Evolutionary conservation across 2,113 vertebrate species (phyloP).

Genomic region (Leucoraja erinaceus): DNA sequence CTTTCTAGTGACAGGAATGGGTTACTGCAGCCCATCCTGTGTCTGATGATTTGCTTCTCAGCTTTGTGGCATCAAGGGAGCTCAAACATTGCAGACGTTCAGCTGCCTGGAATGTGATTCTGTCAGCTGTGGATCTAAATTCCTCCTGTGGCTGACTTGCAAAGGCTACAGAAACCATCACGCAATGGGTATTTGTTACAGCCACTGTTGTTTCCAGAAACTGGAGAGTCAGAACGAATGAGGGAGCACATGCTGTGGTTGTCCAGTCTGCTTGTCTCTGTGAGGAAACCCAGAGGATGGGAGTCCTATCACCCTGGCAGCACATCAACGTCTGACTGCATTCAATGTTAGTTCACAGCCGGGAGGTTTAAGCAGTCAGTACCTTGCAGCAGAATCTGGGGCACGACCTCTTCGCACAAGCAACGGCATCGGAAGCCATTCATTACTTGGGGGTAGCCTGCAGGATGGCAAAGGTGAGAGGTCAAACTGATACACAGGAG

Average conservation of each 20-base stretch:
- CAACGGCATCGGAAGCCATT: slow-evolving; percentile 36
- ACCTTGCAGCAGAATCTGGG: slow-evolving; percentile 30
- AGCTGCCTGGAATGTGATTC: too few species aligned
- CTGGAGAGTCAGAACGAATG: not conserved
- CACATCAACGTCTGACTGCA: not conserved
- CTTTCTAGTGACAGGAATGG: not conserved
- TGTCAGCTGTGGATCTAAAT: not conserved
- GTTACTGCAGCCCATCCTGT: not conserved
- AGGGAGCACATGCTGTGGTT: not conserved
- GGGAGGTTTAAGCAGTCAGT: not conserved
- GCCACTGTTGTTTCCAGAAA: not conserved
- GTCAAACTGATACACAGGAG: slow-evolving; percentile 1
- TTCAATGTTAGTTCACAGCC: not conserved
- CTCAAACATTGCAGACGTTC: not conserved
- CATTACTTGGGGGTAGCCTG: slow-evolving; percentile 36
- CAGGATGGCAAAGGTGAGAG: slow-evolving; percentile 7
- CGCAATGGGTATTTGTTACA: not conserved
- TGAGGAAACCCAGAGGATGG: not conserved
- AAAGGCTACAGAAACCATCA: not conserved
- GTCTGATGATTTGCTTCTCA: not conserved
- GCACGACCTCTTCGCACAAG: slow-evolving; percentile 34
- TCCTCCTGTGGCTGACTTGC: not conserved
- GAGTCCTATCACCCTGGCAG: not conserved
- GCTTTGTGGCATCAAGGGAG: not conserved
- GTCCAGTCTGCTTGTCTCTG: not conserved